Conservation (phyloP, 2,888 invertebrate species). For the Charanyca ferruginea region DNA sequence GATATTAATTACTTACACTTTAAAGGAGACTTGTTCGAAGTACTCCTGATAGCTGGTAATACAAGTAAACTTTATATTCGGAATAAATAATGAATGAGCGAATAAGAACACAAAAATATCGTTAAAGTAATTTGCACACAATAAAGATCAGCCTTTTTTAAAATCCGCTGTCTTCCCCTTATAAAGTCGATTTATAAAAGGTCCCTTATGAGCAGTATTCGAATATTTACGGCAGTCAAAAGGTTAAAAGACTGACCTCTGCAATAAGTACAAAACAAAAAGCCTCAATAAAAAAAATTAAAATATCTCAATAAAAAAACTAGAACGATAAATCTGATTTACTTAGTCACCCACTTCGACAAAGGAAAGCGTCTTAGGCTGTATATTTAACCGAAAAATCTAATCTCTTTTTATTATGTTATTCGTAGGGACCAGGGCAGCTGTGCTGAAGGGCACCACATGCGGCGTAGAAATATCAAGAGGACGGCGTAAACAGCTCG, state of each 20-base stretch:
- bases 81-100: too few species aligned
- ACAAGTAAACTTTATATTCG: not conserved
- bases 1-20: not conserved
- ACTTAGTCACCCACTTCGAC: not conserved
- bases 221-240: slow-evolving; percentile 17
- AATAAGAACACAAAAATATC: not conserved
- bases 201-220: slow-evolving; percentile 21
- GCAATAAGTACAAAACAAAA: too few species aligned
- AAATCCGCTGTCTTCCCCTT: not conserved
- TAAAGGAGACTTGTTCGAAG: not conserved
- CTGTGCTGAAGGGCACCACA: slow-evolving; percentile 5
- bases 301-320: not conserved
- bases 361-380: not conserved
- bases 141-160: slow-evolving; percentile 2
- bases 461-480: not conserved
- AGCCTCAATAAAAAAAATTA: not conserved
- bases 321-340: not conserved
- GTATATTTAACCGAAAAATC: not conserved
- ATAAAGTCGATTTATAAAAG: slow-evolving; percentile 9
- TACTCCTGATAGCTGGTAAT: not conserved
- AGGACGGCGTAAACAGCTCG: slow-evolving; percentile 1
- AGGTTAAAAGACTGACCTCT: slow-evolving; percentile 8
- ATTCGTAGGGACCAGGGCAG: slow-evolving; percentile 2
- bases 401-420: slow-evolving; percentile 33
- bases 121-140: not conserved